Conservation (phyloP, 2,113 vertebrate species). For the Paraplagusia blochii region DNA sequence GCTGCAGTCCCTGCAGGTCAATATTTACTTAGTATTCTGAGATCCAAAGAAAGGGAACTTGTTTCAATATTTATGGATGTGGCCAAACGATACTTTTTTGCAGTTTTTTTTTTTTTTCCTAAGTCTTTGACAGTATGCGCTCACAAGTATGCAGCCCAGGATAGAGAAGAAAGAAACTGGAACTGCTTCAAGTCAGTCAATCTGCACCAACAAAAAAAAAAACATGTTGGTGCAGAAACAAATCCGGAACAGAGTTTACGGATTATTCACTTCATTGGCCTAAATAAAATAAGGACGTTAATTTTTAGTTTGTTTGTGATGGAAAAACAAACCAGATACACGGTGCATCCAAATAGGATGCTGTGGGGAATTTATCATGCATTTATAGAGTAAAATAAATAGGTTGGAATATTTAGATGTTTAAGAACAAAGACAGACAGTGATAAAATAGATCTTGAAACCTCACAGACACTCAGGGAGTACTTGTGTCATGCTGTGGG, state of each 20-base stretch:
- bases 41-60: constrained; percentile 73
- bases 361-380: not conserved
- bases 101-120: constrained; percentile 67
- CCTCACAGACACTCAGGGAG: constrained; percentile 35
- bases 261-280: constrained; percentile 13
- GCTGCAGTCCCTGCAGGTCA: constrained; percentile 59
- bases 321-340: constrained; percentile 37
- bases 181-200: constrained; percentile 19
- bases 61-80: constrained; percentile 79
- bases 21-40: constrained; percentile 76
- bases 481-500: constrained; percentile 13
- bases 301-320: constrained; percentile 38
- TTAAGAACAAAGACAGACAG: constrained; percentile 21
- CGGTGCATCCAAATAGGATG: constrained; percentile 21
- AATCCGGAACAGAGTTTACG: constrained; percentile 30
- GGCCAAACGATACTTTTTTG: constrained; percentile 66
- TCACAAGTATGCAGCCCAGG: constrained; percentile 2
- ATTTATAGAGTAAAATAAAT: constrained; percentile 16
- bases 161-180: constrained; percentile 14
- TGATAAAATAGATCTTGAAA: constrained; percentile 34
- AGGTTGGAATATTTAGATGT: constrained; percentile 7
- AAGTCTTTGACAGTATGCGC: constrained; percentile 19
- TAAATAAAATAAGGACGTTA: constrained; percentile 12
- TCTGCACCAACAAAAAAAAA: constrained; percentile 30
- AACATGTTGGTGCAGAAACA: constrained; percentile 31